A percentile compares a stretch with the other conserved stretches of the same genome.
phyloP scores from a whole-genome alignment of 2,888 invertebrate genomes.

The Busseola fusca region DNA sequence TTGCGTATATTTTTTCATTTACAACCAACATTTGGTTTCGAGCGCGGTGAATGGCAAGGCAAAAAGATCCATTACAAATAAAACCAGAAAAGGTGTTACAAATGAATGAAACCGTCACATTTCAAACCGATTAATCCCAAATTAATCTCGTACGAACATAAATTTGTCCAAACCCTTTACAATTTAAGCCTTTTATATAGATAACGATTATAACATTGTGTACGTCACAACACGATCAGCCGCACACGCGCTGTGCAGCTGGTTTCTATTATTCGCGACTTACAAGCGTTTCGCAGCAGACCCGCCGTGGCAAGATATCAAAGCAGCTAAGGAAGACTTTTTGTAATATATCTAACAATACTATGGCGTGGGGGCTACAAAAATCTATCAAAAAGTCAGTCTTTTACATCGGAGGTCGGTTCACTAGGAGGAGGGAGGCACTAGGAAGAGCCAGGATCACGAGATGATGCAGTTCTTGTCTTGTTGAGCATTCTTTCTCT shows the following conservation, averaged over 20 bases:
- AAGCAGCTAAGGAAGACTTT: constrained; percentile 68
- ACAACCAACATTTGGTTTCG: constrained; percentile 39
- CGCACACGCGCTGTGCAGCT: constrained; percentile 69
- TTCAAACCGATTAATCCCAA: constrained; percentile 77
- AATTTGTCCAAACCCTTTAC: constrained; percentile 75
- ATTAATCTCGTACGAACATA: constrained; percentile 71
- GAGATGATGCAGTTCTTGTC: constrained; percentile 96
- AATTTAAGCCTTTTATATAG: constrained; percentile 72
- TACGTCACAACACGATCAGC: constrained; percentile 75
- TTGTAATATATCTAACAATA: constrained; percentile 72
- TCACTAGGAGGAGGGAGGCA: constrained; percentile 78
- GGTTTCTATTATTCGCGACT: constrained; percentile 65
- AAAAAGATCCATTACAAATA: constrained; percentile 66
- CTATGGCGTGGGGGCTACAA: constrained; percentile 82
- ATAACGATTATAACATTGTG: constrained; percentile 65
- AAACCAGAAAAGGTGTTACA: constrained; percentile 75
- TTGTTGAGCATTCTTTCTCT: constrained; percentile 89
- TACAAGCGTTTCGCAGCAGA: constrained; percentile 64
- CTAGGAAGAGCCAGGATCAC: constrained; percentile 89
- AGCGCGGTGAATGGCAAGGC: constrained; percentile 59
- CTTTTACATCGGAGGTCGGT: constrained; percentile 85
- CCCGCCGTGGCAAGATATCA: constrained; percentile 64
- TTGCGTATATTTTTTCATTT: constrained; percentile 33
- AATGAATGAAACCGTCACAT: constrained; percentile 71
- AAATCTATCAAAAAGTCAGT: constrained; percentile 85